A percentile compares a stretch with the other conserved stretches of the same genome.
These are phyloP conservation scores for Sitophilus oryzae DNA, from an alignment of 1,140 invertebrate species.

Conservation along the genomic window DNA sequence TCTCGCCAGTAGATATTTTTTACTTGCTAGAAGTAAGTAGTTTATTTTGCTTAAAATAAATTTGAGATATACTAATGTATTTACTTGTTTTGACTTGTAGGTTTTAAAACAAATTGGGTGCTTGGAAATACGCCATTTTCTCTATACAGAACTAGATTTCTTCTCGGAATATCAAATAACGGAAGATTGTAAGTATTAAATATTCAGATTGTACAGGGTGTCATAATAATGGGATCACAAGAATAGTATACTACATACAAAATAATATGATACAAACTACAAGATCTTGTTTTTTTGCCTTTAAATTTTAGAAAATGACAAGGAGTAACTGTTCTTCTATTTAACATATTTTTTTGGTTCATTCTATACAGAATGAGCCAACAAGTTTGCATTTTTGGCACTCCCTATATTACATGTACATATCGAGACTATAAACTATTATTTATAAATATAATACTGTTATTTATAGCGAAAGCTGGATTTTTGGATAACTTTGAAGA, in stretches of 20 bases:
- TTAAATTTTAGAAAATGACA: too few relatives aligned
- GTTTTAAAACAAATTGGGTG: conserved; percentile 31
- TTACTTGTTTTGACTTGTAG: conserved; percentile 25
- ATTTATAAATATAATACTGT: neutral
- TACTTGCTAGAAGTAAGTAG: conserved; percentile 31
- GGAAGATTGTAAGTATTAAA: conserved; percentile 20
- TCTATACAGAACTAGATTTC: conserved; percentile 2
- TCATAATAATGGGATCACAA: neutral
- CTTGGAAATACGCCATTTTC: conserved; percentile 25
- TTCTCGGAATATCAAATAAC: conserved; percentile 21
- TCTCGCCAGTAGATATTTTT: conserved; percentile 43
- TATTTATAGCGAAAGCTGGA: conserved; percentile 27
- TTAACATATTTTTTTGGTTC: too few relatives aligned
- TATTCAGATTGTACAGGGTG: neutral
- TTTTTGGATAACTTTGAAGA: conserved; percentile 32
- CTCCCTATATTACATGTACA: too few relatives aligned
- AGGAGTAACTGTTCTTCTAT: too few relatives aligned
- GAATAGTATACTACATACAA: too few relatives aligned
- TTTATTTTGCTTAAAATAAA: too few relatives aligned
- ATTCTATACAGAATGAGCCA: too few relatives aligned
- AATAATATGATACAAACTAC: too few relatives aligned
- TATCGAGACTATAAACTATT: neutral
- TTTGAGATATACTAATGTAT: too few relatives aligned
- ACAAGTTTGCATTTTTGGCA: too few relatives aligned
- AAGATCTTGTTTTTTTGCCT: too few relatives aligned